phyloP scores from a whole-genome alignment of 2,888 invertebrate species.

The Epistrophella euchroma region DNA sequence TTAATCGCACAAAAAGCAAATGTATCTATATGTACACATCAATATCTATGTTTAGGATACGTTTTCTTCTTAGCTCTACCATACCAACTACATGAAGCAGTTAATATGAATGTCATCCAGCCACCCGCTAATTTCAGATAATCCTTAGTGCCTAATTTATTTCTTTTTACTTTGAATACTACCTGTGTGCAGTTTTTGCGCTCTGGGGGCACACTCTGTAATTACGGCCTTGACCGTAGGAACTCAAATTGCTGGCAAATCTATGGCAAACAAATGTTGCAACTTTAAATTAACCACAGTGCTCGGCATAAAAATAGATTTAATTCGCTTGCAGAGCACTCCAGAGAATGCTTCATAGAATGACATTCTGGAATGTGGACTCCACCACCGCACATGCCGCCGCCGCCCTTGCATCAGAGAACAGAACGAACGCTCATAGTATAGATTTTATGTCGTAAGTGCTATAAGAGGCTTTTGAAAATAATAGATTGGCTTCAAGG shows the following conservation, averaged over 20 bases:
- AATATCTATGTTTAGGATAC: background rate
- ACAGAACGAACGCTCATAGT: conserved; percentile 31
- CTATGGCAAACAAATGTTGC: conserved; percentile 70
- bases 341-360: conserved; percentile 15
- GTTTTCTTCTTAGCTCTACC: background rate
- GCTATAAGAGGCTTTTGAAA: conserved; percentile 66
- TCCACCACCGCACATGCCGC: no score
- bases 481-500: conserved; percentile 59
- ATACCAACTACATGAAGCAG: conserved; percentile 24
- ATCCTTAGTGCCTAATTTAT: conserved; percentile 54
- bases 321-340: conserved; percentile 47
- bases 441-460: conserved; percentile 58
- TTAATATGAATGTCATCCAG: conserved; percentile 68
- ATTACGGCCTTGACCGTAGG: conserved; percentile 59
- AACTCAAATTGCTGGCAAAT: conserved; percentile 39
- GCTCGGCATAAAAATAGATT: conserved; percentile 65
- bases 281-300: conserved; percentile 17
- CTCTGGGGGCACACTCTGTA: conserved; percentile 25
- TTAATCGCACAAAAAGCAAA: conserved; percentile 59
- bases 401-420: background rate
- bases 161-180: conserved; percentile 18
- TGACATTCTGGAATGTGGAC: conserved; percentile 51
- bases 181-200: background rate
- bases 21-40: conserved; percentile 7
- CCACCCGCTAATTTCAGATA: conserved; percentile 73